These are phyloP conservation scores for Leptodactylus fallax DNA, from an alignment of 2,797 vertebrate genomes.

Conservation along the genomic window DNA sequence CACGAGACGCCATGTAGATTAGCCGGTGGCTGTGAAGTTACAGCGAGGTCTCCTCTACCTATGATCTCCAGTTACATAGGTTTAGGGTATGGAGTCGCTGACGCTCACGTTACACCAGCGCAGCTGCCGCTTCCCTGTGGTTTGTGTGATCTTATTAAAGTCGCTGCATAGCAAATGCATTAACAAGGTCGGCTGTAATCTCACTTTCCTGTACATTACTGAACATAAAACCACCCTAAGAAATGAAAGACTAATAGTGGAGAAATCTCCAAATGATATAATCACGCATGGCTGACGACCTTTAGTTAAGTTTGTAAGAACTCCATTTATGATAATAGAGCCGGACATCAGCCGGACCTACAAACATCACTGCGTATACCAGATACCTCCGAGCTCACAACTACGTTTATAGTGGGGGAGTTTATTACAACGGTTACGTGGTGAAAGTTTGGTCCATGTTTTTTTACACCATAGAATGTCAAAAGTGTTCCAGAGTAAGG, in stretches of 20 bases:
- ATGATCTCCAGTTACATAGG: slow-evolving; percentile 51
- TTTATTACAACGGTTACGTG: too few species aligned
- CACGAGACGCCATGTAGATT: slow-evolving; percentile 38
- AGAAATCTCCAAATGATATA: too few species aligned
- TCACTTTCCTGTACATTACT: slow-evolving; percentile 25
- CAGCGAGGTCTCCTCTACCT: slow-evolving; percentile 30
- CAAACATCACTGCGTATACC: too few species aligned
- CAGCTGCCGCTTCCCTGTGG: slow-evolving; percentile 50
- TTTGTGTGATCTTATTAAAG: slow-evolving; percentile 24
- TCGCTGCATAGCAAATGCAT: slow-evolving; percentile 39
- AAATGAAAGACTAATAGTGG: too few species aligned
- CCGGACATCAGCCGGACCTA: neutral
- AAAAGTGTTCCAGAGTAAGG: too few species aligned
- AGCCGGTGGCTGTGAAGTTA: slow-evolving; percentile 35
- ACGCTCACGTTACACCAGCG: slow-evolving; percentile 40
- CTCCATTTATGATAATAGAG: too few species aligned
- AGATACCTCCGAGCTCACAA: too few species aligned
- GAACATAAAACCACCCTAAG: neutral
- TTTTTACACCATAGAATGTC: too few species aligned
- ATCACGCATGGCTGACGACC: too few species aligned
- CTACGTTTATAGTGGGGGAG: too few species aligned
- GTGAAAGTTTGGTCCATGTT: too few species aligned
- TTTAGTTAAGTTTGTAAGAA: neutral
- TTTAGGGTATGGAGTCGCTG: slow-evolving; percentile 32
- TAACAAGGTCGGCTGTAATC: neutral